Base-by-base conservation (phyloP, 2,888 invertebrate species). In the Therioaphis trifolii region DNA sequence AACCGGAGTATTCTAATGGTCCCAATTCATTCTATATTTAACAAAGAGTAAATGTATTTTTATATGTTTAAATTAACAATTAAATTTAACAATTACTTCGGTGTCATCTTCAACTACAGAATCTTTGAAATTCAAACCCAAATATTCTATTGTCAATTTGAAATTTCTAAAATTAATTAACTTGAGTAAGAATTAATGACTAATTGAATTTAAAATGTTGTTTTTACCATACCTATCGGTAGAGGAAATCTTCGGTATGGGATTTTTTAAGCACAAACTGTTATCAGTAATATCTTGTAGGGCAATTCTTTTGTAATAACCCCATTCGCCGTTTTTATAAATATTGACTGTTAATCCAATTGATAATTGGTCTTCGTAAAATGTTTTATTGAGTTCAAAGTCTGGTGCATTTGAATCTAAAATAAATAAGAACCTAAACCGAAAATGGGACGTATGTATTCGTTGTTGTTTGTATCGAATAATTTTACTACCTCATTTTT, bases 1-100 rank as follows among this genome's bases (percentile, higher is more conserved):
- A 86, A 7, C 92, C 92, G 68, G 91, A 88, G 87, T 91, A 92
- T 86, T 92, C 92, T 86, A 92, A 88, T 0, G 74, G 77, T 11
- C 92, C 92, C 84, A 91, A 89, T 80, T 92, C 89, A 11, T 82
- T 49, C 82, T 82, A 40, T 14, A 58, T n/a, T 24, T 15, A 43
- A 35, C n/a, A n/a, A n/a, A 27, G n/a, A 0, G 21, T 43, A 12
- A 4, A 4, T 5, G 5, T 9, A 5, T 5, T 4, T 4, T 29
- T 29, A 63, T 21, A 5, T 12, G 1, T 46, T n/a, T n/a, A 46
- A 7, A 46, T 46, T 12, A 12, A n/a, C 14, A 12, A 1, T 46
- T 9, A 9, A 7, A 1, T 7, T 46, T 3, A 5, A n/a, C 2
- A 11, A 0, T 21, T 82, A 82, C 82, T 49, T 82, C 49, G 1